Evolutionary conservation across 2,797 vertebrate genomes (phyloP), one percentile per base, ranked within the genome.

Genomic region (Lycodopsis pacificus): DNA sequence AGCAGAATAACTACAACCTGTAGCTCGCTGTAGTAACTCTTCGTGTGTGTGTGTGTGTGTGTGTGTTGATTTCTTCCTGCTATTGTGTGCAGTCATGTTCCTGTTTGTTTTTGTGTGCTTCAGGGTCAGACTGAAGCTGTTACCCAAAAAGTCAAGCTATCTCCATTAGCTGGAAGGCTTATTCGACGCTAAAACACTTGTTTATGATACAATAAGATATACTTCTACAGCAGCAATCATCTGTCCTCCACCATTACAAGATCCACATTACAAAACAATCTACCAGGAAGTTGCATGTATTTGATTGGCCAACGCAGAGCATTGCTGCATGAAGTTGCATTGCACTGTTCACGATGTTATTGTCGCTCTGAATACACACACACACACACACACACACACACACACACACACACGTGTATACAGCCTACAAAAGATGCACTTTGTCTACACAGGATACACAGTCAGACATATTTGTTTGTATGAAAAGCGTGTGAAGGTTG

Each of bases 1-100:
- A 77, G 25, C 44, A 82, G 51, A 67, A 69, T 38, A 49, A 51
- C 9, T n/a, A 17, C 12, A 7, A 34, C 70, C 65, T 40, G 17
- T 20, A 34, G n/a, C 62, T 79, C n/a, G 3, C 19, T 68, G 7
- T 71, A 38, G 56, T 71, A 57, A 73, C 63, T 49, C 17, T 65
- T 57, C 71, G 53, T 22, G 25, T 77, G 62, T 73, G 7, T 73
- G 66, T 57, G 38, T 62, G 36, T 63, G 57, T 66, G 84, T 69
- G 74, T 82, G 78, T 86, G 76, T 77, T 64, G 75, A 89, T 88
- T 85, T 92, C 86, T 93, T 94, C 93, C 92, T 93, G 88, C 86
- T 82, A 89, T 92, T 94, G 78, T 85, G 75, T 81, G 87, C 54
- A 25, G 48, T 51, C 57, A 30, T 34, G 74, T 89, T 85, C 79